Conservation (phyloP, 2,888 invertebrate genomes). For the Escarpia spicata region DNA sequence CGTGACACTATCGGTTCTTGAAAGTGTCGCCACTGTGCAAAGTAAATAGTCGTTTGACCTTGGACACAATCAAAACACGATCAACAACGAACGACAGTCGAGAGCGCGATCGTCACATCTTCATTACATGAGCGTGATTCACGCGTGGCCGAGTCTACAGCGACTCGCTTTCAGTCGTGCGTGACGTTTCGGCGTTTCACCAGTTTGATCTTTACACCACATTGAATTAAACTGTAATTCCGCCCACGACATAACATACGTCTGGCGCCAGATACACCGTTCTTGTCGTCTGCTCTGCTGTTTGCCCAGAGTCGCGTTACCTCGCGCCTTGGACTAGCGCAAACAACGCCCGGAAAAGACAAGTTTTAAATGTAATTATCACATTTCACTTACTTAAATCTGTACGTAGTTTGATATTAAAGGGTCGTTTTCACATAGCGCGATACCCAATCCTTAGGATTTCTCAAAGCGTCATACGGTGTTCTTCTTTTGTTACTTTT, state of each 20-base stretch:
- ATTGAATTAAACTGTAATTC: not conserved
- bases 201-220: not conserved
- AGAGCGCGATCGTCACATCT: not conserved
- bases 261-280: not conserved
- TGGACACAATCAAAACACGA: constrained; percentile 5
- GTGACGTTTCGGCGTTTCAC: not conserved
- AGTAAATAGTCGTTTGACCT: not conserved
- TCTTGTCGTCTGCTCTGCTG: not conserved
- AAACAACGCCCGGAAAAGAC: not conserved
- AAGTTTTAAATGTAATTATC: no score
- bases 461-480: no score
- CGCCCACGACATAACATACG: not conserved
- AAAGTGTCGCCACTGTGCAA: not conserved
- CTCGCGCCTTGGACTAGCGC: not conserved
- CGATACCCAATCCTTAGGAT: no score
- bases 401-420: no score
- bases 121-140: not conserved
- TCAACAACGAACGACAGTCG: not conserved
- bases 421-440: no score
- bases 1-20: not conserved
- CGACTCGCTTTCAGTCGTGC: not conserved
- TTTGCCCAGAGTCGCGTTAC: not conserved
- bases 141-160: not conserved
- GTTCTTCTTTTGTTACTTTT: no score
- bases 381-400: no score